Evolutionary conservation across 2,888 invertebrate genomes (phyloP).

Genomic region (Sceliomorpha sp.): DNA sequence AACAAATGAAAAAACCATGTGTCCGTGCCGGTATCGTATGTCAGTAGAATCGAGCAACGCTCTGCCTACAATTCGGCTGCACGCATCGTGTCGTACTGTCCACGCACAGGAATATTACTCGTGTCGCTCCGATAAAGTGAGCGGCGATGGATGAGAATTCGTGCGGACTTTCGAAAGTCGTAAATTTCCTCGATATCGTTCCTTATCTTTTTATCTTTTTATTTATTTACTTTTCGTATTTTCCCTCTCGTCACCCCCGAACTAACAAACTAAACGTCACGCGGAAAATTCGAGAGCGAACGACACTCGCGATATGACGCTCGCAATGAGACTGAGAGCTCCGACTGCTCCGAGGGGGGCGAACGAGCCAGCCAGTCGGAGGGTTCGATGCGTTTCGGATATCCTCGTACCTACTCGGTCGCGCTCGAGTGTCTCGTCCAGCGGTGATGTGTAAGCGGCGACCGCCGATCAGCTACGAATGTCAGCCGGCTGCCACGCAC

Average conservation of each 20-base stretch:
- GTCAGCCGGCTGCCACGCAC: constrained; percentile 47
- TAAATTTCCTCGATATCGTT: too few relatives aligned
- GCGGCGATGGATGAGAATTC: too few relatives aligned
- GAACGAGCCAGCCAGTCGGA: constrained; percentile 42
- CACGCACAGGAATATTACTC: too few relatives aligned
- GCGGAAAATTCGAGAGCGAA: constrained; percentile 15
- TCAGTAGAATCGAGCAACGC: too few relatives aligned
- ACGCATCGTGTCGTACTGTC: too few relatives aligned
- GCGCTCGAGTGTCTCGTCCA: constrained; percentile 51
- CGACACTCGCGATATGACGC: constrained; percentile 54
- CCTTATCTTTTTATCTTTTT: too few relatives aligned
- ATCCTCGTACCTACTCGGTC: constrained; percentile 46
- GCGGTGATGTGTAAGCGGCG: constrained; percentile 40
- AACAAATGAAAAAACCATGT: too few relatives aligned
- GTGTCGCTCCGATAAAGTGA: too few relatives aligned
- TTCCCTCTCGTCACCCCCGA: not conserved
- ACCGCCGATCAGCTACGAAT: constrained; percentile 45
- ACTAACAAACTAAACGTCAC: not conserved
- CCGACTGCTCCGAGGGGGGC: constrained; percentile 37
- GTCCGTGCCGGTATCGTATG: too few relatives aligned
- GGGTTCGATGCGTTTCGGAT: constrained; percentile 54
- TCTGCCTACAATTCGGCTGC: too few relatives aligned
- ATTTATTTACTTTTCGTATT: too few relatives aligned
- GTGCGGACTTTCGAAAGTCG: too few relatives aligned
- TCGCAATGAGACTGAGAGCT: constrained; percentile 54